Conservation (phyloP, 2,888 invertebrate species). For the Pseudococcus longispinus region DNA sequence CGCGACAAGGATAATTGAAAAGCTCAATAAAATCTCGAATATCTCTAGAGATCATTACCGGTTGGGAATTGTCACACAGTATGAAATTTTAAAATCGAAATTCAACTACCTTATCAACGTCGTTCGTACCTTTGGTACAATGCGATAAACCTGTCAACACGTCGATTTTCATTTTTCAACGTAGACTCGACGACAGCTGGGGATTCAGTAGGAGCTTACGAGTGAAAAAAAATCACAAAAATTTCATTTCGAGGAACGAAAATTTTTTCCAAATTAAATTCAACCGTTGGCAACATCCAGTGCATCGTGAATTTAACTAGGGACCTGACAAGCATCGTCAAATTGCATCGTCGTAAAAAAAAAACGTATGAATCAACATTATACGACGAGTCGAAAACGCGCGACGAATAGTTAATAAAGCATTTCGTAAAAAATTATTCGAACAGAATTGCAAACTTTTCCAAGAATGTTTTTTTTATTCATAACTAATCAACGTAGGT, state of each 20-base stretch:
- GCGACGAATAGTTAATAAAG: neutral
- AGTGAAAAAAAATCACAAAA: neutral
- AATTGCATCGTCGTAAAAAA: neutral
- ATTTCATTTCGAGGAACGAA: neutral
- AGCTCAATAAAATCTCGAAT: neutral
- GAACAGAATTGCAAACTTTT: neutral
- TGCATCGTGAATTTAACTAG: neutral
- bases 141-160: neutral
- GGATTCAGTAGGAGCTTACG: neutral
- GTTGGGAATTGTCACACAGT: neutral
- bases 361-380: neutral
- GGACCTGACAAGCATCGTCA: constrained; percentile 5
- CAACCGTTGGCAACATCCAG: neutral
- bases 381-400: neutral
- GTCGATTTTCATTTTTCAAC: constrained; percentile 8
- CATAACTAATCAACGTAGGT: neutral
- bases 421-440: neutral
- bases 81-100: neutral
- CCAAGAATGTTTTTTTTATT: neutral
- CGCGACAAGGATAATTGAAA: neutral
- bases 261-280: neutral
- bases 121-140: neutral
- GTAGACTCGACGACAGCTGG: neutral
- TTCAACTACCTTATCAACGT: neutral
- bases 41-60: neutral